These are phyloP conservation scores for Australoheros facetus DNA, from an alignment of 2,797 vertebrate genomes.

Conservation along the genomic window DNA sequence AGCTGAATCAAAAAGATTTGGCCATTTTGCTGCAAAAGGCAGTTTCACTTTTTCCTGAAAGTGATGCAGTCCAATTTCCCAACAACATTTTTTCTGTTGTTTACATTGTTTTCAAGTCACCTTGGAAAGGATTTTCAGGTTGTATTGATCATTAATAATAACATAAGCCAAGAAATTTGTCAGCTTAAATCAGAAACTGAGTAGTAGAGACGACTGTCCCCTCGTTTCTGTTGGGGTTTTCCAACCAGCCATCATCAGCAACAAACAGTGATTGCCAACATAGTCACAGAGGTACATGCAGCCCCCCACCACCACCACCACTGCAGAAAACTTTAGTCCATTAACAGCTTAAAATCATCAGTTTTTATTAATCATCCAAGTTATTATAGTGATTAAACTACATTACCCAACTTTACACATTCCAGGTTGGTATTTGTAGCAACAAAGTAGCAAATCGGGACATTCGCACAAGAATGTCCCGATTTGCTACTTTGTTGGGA, in stretches of 20 bases:
- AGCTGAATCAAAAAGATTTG: not conserved
- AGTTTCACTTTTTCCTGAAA: not conserved
- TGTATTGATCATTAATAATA: not conserved
- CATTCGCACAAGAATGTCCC: fast-evolving
- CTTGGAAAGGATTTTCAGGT: not conserved
- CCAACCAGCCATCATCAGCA: too few species aligned
- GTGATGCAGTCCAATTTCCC: not conserved
- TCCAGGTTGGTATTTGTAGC: not conserved
- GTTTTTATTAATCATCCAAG: not conserved
- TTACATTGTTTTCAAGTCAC: not conserved
- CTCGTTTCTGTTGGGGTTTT: not conserved
- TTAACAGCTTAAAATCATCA: not conserved
- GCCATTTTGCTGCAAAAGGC: not conserved
- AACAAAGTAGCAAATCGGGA: too few species aligned
- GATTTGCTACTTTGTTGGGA: not conserved
- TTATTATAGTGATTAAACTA: not conserved
- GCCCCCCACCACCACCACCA: not conserved
- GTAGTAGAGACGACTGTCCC: not conserved
- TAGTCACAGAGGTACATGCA: not conserved
- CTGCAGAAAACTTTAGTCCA: not conserved
- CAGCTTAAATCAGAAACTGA: not conserved
- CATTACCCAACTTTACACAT: not conserved
- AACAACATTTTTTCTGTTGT: not conserved
- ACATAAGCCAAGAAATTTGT: not conserved
- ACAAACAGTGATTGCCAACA: not conserved